phyloP scores from a whole-genome alignment of 1,140 invertebrate species.

The Venturia canescens region DNA sequence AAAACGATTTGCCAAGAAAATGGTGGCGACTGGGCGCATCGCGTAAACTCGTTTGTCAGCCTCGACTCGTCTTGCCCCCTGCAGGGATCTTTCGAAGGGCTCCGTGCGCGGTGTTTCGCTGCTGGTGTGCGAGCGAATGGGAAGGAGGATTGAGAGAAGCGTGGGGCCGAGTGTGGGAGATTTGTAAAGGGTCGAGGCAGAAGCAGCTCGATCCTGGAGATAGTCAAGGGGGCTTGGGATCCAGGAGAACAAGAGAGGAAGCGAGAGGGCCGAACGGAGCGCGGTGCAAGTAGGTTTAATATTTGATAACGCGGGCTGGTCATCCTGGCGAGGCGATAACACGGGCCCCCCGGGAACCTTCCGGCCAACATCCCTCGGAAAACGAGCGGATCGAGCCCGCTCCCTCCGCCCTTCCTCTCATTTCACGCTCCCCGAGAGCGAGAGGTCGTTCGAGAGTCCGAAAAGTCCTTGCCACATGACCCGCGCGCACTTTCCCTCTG shows the following conservation, averaged over 20 bases:
- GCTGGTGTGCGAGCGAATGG: neutral
- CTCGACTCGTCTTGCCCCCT: no score
- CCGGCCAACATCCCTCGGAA: slow-evolving; percentile 71
- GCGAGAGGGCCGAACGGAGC: slow-evolving; percentile 45
- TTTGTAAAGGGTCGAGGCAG: slow-evolving; percentile 38
- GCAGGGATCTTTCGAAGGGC: no score
- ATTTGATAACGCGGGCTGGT: slow-evolving; percentile 76
- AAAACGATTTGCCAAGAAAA: no score
- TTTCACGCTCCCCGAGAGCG: neutral
- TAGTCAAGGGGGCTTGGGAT: slow-evolving; percentile 50
- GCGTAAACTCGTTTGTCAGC: no score
- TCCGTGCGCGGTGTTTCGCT: no score
- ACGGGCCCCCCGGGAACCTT: slow-evolving; percentile 76
- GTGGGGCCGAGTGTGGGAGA: slow-evolving; percentile 19
- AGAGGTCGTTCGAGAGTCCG: neutral
- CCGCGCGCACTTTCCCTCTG: no score
- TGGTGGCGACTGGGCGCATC: no score
- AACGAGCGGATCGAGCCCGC: slow-evolving; percentile 64
- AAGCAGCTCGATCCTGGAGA: slow-evolving; percentile 45
- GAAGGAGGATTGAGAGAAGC: slow-evolving; percentile 16
- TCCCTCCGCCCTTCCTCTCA: slow-evolving; percentile 21
- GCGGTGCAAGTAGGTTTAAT: slow-evolving; percentile 76
- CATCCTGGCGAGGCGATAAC: slow-evolving; percentile 77
- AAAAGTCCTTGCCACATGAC: no score
- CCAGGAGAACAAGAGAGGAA: slow-evolving; percentile 46